Evolutionary conservation across 2,113 vertebrate species (phyloP).

Genomic region (Orientallactaga bullata): DNA sequence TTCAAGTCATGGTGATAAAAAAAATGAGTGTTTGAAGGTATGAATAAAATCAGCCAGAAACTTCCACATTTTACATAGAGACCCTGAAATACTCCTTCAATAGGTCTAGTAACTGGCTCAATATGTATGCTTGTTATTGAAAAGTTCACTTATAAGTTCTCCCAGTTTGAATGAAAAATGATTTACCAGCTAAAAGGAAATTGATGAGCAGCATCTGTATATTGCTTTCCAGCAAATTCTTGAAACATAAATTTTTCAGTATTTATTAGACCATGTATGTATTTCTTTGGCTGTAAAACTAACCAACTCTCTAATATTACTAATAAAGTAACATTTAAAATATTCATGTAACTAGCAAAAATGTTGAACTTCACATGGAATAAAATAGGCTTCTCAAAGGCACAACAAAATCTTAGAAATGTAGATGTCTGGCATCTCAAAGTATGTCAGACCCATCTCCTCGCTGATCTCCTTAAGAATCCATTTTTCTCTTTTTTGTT

Average conservation of each 20-base stretch:
- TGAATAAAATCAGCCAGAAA: not conserved
- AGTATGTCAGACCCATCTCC: not conserved
- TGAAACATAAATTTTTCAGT: constrained; percentile 4
- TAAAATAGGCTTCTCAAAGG: not conserved
- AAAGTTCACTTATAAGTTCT: constrained; percentile 36
- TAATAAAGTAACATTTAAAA: constrained; percentile 36
- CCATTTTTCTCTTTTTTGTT: not conserved
- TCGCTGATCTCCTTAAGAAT: too few relatives aligned
- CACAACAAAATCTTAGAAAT: not conserved
- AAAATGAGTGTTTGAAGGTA: not conserved
- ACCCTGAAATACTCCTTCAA: not conserved
- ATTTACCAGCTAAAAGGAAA: constrained; percentile 22
- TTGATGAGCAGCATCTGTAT: not conserved
- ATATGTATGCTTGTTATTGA: constrained; percentile 28
- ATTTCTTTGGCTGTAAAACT: constrained; percentile 48
- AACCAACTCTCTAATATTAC: constrained; percentile 46
- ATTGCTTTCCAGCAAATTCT: constrained; percentile 42
- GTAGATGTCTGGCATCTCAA: not conserved
- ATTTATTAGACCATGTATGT: constrained; percentile 33
- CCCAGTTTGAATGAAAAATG: constrained; percentile 49
- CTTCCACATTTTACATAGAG: not conserved
- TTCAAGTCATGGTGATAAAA: not conserved
- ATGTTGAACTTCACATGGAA: not conserved
- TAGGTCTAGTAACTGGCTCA: not conserved
- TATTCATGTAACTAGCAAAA: not conserved